Base-by-base conservation (phyloP, 2,797 vertebrate genomes). In the Crocidura indochinensis region DNA sequence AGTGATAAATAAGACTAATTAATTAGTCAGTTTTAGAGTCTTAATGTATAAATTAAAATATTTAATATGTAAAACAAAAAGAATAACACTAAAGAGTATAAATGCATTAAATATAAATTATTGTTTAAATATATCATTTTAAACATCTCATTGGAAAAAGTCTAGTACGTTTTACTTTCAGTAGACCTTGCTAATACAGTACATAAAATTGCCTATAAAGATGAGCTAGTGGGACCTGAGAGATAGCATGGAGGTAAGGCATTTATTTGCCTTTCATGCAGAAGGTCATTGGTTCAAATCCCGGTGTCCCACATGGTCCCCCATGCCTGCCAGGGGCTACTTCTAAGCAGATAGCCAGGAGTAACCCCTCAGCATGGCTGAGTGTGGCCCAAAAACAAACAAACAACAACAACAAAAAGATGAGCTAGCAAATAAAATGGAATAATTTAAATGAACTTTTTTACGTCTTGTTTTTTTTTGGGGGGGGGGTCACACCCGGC, bases 11-110 rank as follows among this genome's bases (percentile, higher is more conserved):
- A 95, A 84, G 82, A 65, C 83, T 51, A 60, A 62, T 79, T 67
- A 69, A 47, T 81, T 91, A 72, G 8, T 26, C 15, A 47, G 68
- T 88, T 88, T 91, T 31, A 85, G 51, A 65, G 22, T 71, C 6
- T 51, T 88, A 86, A 15, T 72, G 86, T 8, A n/a, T 51, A 86
- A 46, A 4, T 79, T 69, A 83, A 74, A 92, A 83, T 65, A 49
- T 24, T 38, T 8, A 91, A 85, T 24, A 71, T 22, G 81, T 46
- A 73, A 93, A 94, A 69, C 29, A 65, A 67, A 93, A 87, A 80
- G 49, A 44, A n/a, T 26, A 81, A 87, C 10, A 26, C 24, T 88
- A 53, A 90, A 76, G 31, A 76, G 29, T 31, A 75, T 31, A 89
- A 88, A 77, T 84, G 26, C 65, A 65, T 51, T 88, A 65, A 84